Base-by-base conservation (phyloP, 1,140 invertebrate genomes). In the Meloidogyne exigua region DNA sequence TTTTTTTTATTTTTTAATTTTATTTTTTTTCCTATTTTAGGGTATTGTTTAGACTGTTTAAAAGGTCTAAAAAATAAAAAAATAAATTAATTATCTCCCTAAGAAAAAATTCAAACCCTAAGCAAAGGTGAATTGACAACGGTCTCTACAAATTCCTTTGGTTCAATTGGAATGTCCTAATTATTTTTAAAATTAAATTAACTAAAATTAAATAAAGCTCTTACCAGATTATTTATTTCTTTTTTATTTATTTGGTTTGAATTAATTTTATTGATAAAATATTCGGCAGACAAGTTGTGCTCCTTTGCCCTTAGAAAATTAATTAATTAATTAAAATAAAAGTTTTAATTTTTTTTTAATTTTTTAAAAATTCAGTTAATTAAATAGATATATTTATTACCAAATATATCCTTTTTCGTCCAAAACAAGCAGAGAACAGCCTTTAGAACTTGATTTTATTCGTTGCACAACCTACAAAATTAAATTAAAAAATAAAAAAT, bases 351-450 rank as follows among this genome's bases (percentile, higher is more conserved):
- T 42, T 42, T 42, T 42, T 4, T 9, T 13, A 9, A 9, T 42
- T 42, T 42, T 42, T 12, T 42, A 42, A 42, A 42, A 42, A 42
- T 12, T 9, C 1, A n/a, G n/a, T n/a, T n/a, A n/a, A n/a, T n/a
- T n/a, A n/a, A n/a, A n/a, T n/a, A n/a, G n/a, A n/a, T n/a, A n/a
- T 32, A 32, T 32, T 32, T 32, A 32, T 3, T 9, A 39, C 89
- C 92, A 90, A 83, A 91, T 88, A 88, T 94, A 91, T 81, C 93
- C 91, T 84, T 92, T 90, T 15, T 91, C 89, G 87, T 94, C 93
- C 21, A 94, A 91, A 64, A 98, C 94, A 66, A 98, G 90, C 49
- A 98, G 89, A 82, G 92, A 92, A 0, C 95, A 95, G 88, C 95
- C 93, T 76, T 92, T 91, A 1, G 92, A 89, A 76, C 93, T 91